Percentiles rank a stretch among this genome's conserved stretches.
phyloP scores from a whole-genome alignment of 2,888 invertebrate species.

The Apoda limacodes region DNA sequence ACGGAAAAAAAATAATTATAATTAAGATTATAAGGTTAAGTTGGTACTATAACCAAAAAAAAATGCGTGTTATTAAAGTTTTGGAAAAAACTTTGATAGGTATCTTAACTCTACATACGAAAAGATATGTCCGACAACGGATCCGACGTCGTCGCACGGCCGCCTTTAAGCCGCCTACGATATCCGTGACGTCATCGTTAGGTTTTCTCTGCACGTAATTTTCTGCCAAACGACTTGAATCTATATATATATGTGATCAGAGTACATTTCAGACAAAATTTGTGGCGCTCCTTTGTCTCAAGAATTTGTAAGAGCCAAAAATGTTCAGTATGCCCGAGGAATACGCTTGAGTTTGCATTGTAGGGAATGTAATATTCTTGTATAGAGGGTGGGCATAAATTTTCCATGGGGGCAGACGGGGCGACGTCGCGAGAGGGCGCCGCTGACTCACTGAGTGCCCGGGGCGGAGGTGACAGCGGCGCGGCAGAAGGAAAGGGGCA shows the following conservation, averaged over 20 bases:
- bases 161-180: slow-evolving; percentile 30
- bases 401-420: slow-evolving; percentile 68
- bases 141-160: no score
- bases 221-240: background rate
- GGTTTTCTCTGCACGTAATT: slow-evolving; percentile 56
- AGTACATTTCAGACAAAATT: slow-evolving; percentile 64
- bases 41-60: no score
- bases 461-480: slow-evolving; percentile 20
- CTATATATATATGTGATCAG: slow-evolving; percentile 22
- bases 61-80: no score
- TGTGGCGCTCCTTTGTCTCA: slow-evolving; percentile 60
- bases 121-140: no score
- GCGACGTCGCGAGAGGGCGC: slow-evolving; percentile 67
- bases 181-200: slow-evolving; percentile 49
- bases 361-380: slow-evolving; percentile 50
- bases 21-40: no score
- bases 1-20: no score
- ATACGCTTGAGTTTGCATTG: slow-evolving; percentile 37
- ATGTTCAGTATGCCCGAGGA: slow-evolving; percentile 31
- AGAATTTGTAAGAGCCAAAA: slow-evolving; percentile 25
- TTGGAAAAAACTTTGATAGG: no score
- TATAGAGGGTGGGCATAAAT: slow-evolving; percentile 67
- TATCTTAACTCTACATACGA: no score
- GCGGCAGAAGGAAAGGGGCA: slow-evolving; percentile 23
- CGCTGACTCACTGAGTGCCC: slow-evolving; percentile 58